phyloP scores from a whole-genome alignment of 2,113 vertebrate genomes.

The Notechis scutatus region DNA sequence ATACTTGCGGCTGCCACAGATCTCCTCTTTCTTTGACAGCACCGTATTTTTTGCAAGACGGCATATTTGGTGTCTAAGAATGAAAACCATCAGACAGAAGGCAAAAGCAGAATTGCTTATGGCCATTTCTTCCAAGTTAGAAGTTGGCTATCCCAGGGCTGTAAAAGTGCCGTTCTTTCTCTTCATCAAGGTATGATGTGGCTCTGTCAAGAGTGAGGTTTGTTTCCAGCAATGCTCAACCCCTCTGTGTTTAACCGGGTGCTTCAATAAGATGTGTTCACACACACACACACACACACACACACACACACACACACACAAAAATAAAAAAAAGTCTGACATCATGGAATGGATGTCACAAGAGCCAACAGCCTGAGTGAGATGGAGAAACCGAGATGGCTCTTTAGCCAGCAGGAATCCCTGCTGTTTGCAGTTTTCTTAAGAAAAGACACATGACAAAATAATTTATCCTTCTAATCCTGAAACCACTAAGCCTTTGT shows the following conservation, averaged over 20 bases:
- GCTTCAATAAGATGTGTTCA: not conserved
- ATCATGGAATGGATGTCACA: constrained; percentile 22
- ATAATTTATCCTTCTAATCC: not conserved
- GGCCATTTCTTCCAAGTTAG: not conserved
- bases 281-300: not conserved
- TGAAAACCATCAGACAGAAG: not conserved
- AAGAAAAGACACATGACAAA: constrained; percentile 20
- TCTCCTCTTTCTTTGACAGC: not conserved
- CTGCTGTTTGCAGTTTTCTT: constrained; percentile 4
- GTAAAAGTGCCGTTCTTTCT: constrained; percentile 6
- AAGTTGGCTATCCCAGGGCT: not conserved
- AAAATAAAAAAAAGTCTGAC: not conserved
- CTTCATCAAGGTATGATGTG: not conserved
- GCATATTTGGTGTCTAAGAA: not conserved
- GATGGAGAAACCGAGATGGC: not conserved
- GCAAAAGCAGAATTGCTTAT: not conserved
- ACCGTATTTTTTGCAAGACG: not conserved
- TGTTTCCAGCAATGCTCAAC: not conserved
- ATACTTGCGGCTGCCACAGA: not conserved
- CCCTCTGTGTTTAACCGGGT: constrained; percentile 5
- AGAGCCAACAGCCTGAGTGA: not conserved
- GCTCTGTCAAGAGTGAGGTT: not conserved
- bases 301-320: too few relatives aligned
- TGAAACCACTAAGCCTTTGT: not conserved
- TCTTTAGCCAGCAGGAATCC: not conserved